These are phyloP conservation scores for Erethizon dorsatum DNA, from an alignment of 2,797 vertebrate species.

Conservation along the genomic window DNA sequence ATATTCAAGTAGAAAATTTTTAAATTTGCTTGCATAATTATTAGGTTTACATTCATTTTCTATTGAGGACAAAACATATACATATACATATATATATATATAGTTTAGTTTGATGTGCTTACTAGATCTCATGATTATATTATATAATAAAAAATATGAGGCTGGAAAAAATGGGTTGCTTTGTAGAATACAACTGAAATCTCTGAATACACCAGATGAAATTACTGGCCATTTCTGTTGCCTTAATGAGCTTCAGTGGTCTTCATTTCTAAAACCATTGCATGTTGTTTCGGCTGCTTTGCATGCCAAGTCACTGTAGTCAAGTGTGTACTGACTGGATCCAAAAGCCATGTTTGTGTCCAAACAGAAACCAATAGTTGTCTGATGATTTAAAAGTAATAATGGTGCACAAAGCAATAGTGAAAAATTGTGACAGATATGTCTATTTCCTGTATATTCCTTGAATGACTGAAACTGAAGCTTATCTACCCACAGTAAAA, in stretches of 20 bases:
- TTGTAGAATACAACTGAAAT: constrained; percentile 62
- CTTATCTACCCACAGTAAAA: not conserved
- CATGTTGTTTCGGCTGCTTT: not conserved
- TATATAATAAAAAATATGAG: not conserved
- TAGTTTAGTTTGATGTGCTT: not conserved
- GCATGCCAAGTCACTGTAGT: not conserved
- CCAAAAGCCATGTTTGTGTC: not conserved
- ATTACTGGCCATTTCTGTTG: not conserved
- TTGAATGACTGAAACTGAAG: not conserved
- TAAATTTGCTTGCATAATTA: not conserved
- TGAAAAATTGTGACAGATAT: not conserved
- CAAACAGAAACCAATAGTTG: not conserved
- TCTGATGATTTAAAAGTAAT: not conserved
- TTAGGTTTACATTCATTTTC: not conserved
- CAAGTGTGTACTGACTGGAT: not conserved
- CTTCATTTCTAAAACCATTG: not conserved
- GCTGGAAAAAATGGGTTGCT: not conserved
- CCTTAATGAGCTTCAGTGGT: not conserved
- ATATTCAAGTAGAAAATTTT: not conserved
- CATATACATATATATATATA: too few species aligned
- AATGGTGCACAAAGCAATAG: not conserved
- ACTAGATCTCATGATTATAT: not conserved
- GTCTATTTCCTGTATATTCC: not conserved
- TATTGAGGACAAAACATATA: not conserved
- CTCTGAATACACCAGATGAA: constrained; percentile 37